Conservation (phyloP, 1,140 invertebrate species). For the Hylaeus anthracinus region DNA sequence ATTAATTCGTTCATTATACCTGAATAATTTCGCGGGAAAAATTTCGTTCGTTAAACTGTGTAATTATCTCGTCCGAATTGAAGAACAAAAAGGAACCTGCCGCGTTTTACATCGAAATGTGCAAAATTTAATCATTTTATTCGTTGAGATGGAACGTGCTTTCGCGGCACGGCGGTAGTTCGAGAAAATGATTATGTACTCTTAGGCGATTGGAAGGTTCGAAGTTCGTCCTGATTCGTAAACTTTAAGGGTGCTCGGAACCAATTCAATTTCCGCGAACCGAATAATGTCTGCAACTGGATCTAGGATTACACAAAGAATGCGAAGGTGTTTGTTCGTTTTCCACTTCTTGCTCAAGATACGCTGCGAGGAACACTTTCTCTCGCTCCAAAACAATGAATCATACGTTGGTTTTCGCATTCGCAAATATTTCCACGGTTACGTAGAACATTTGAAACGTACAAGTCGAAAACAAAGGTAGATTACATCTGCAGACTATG, state of each 20-base stretch:
- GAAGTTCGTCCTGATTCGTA: neutral
- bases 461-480: neutral
- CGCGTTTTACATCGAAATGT: too few species aligned
- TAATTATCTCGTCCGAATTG: too few species aligned
- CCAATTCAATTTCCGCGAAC: too few species aligned
- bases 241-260: neutral
- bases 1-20: too few species aligned
- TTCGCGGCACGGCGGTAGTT: neutral
- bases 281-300: neutral
- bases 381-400: neutral
- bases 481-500: too few species aligned
- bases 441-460: neutral
- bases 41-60: too few species aligned
- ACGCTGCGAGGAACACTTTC: neutral
- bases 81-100: too few species aligned
- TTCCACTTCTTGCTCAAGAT: too few species aligned
- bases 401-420: neutral
- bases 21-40: too few species aligned
- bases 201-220: neutral
- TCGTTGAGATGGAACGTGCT: neutral
- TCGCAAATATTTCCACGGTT: neutral
- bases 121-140: too few species aligned
- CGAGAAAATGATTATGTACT: neutral
- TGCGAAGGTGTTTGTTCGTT: too few species aligned
- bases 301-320: neutral